Percentiles rank a stretch among this genome's conserved stretches.
phyloP scores from a whole-genome alignment of 1,140 invertebrate genomes.

The Zaprionus taronus region DNA sequence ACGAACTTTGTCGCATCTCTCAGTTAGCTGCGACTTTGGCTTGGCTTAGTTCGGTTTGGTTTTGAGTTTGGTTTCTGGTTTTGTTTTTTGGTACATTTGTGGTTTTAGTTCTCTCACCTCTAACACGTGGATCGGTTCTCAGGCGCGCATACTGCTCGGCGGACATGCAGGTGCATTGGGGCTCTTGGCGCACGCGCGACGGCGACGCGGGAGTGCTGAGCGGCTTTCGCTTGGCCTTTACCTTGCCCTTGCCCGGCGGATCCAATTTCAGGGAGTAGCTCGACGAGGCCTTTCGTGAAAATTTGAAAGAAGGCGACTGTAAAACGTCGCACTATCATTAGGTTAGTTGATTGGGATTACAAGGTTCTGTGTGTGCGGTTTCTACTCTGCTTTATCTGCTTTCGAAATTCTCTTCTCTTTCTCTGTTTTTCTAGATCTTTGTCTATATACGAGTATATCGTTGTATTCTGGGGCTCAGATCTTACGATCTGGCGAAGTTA shows the following conservation, averaged over 20 bases:
- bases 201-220: slow-evolving; percentile 97
- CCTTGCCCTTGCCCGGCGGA: slow-evolving; percentile 93
- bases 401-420: slow-evolving; percentile 51
- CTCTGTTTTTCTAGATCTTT: slow-evolving; percentile 20
- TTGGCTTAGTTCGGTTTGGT: slow-evolving; percentile 19
- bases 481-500: slow-evolving; percentile 28
- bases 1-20: neutral
- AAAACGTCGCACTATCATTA: slow-evolving; percentile 88
- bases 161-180: slow-evolving; percentile 97
- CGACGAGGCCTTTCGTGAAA: slow-evolving; percentile 97
- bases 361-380: slow-evolving; percentile 85
- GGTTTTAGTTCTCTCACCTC: slow-evolving; percentile 84
- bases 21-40: neutral
- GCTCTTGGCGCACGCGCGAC: slow-evolving; percentile 91
- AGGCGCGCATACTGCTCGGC: slow-evolving; percentile 95
- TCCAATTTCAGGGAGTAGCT: slow-evolving; percentile 98
- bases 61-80: slow-evolving; percentile 31
- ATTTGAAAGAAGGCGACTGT: slow-evolving; percentile 98
- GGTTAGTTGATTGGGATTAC: slow-evolving; percentile 85
- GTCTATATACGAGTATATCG: neutral
- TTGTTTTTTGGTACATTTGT: slow-evolving; percentile 41
- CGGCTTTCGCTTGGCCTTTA: slow-evolving; percentile 94
- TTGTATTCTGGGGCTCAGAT: slow-evolving; percentile 19
- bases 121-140: slow-evolving; percentile 93
- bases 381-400: slow-evolving; percentile 40